Conservation (phyloP, 2,113 vertebrate species). For the Sinocyclocheilus rhinocerous region DNA sequence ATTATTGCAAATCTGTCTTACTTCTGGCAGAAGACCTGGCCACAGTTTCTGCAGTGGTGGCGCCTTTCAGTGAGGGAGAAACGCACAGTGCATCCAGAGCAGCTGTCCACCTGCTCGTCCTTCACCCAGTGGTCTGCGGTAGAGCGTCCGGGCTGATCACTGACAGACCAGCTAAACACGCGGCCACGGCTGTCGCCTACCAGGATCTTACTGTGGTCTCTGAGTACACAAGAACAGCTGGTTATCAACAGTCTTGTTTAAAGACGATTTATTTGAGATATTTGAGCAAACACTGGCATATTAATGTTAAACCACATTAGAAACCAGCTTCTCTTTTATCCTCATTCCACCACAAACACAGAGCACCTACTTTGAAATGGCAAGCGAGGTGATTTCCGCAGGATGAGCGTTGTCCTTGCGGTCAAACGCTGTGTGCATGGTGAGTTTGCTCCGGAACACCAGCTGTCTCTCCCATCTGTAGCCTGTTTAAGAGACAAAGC, state of each 20-base stretch:
- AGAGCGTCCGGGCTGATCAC: conserved; percentile 92
- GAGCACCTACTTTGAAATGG: conserved; percentile 89
- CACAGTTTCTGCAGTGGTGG: conserved; percentile 98
- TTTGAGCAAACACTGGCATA: not conserved
- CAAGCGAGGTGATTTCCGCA: conserved; percentile 89
- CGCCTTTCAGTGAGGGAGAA: conserved; percentile 95
- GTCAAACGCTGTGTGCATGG: conserved; percentile 98
- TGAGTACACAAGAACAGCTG: conserved; percentile 58
- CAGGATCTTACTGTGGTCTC: conserved; percentile 98
- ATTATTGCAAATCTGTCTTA: conserved; percentile 68
- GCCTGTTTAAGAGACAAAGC: conserved; percentile 71
- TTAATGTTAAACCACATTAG: not conserved
- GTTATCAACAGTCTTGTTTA: not conserved
- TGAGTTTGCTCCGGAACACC: conserved; percentile 96
- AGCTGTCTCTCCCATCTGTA: conserved; percentile 97
- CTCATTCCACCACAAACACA: conserved; percentile 5
- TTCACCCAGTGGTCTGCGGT: conserved; percentile 99
- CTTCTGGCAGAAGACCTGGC: conserved; percentile 99
- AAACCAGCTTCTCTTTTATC: not conserved
- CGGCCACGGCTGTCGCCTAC: conserved; percentile 91
- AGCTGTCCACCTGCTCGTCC: conserved; percentile 95
- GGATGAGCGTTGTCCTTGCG: conserved; percentile 97
- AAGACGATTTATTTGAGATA: not conserved
- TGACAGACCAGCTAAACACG: conserved; percentile 98
- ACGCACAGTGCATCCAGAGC: conserved; percentile 87